phyloP scores from a whole-genome alignment of 2,113 vertebrate species.

The Pachyramphus minor region DNA sequence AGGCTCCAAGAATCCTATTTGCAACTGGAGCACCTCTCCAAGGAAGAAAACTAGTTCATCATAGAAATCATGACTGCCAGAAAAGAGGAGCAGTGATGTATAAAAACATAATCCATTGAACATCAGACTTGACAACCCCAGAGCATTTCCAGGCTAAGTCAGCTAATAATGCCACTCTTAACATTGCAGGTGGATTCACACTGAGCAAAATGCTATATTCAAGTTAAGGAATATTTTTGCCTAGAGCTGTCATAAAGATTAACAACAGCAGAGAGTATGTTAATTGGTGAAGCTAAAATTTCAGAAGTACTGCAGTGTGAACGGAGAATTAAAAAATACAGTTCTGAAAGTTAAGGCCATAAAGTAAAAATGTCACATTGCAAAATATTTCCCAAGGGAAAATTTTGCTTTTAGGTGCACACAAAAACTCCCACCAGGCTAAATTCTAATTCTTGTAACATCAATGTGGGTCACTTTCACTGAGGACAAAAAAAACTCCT shows the following conservation, averaged over 20 bases:
- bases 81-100: constrained; percentile 72
- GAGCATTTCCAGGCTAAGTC: constrained; percentile 70
- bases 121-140: constrained; percentile 72
- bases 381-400: not conserved
- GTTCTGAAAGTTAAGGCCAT: not conserved
- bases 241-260: constrained; percentile 50
- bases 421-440: not conserved
- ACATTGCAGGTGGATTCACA: constrained; percentile 50
- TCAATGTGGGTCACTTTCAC: not conserved
- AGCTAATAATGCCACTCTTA: constrained; percentile 68
- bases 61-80: constrained; percentile 68
- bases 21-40: constrained; percentile 74
- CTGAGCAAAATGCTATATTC: constrained; percentile 5
- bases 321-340: constrained; percentile 20
- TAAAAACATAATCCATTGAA: constrained; percentile 74
- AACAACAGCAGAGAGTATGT: not conserved
- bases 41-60: constrained; percentile 78
- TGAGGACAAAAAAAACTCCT: not conserved
- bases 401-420: not conserved
- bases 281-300: constrained; percentile 49
- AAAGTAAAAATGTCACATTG: not conserved
- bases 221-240: constrained; percentile 36
- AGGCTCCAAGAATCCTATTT: constrained; percentile 58
- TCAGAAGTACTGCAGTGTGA: not conserved
- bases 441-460: not conserved